Evolutionary conservation across 1,140 invertebrate genomes (phyloP).

Genomic region (Steinernema feltiae): DNA sequence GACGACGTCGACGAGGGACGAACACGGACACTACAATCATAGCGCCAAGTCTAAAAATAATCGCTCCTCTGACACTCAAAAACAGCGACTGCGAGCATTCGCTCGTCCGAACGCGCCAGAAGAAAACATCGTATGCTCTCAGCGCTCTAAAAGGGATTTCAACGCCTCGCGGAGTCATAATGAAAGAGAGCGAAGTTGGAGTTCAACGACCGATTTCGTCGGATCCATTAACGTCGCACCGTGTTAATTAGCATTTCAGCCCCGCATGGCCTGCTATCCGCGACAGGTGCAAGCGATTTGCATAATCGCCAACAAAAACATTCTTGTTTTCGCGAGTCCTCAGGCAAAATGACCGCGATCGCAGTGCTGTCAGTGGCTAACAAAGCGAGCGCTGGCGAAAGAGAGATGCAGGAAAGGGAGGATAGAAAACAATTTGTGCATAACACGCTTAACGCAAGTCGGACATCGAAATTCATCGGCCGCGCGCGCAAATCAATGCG

Average conservation of each 20-base stretch:
- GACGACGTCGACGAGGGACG: constrained; percentile 4
- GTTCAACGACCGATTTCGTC: not conserved
- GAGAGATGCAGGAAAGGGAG: not conserved
- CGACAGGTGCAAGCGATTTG: not conserved
- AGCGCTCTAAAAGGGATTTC: not conserved
- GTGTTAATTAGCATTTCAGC: not conserved
- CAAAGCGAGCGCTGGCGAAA: not conserved
- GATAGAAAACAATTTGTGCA: not conserved
- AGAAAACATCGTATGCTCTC: not conserved
- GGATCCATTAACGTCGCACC: not conserved
- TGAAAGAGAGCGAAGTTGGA: no score
- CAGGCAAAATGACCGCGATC: not conserved
- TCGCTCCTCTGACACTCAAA: constrained; percentile 1
- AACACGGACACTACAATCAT: not conserved
- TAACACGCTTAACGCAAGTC: not conserved
- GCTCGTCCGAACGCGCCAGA: not conserved
- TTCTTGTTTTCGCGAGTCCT: not conserved
- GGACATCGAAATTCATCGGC: no score
- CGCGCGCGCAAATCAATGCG: not conserved
- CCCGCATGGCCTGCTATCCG: not conserved
- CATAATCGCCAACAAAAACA: not conserved
- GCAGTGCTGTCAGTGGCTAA: no score
- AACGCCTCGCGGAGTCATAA: no score
- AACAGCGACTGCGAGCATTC: not conserved
- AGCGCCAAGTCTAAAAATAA: constrained; percentile 8